These are phyloP conservation scores for Microctonus brassicae DNA, from an alignment of 2,888 invertebrate genomes.

Conservation along the genomic window DNA sequence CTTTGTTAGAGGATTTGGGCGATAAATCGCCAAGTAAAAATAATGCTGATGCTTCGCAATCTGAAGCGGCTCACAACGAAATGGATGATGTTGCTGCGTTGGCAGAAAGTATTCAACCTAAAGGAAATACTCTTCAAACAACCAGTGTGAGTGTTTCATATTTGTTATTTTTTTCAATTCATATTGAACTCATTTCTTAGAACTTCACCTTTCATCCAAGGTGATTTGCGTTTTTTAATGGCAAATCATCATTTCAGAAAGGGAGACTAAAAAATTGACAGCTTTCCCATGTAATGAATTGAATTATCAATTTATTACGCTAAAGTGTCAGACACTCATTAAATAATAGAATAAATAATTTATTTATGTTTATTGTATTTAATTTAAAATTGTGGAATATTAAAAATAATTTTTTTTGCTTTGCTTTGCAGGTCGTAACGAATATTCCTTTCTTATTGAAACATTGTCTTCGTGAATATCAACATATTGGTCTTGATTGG, in stretches of 20 bases:
- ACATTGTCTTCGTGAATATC: conserved; percentile 93
- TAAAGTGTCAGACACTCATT: conserved; percentile 47
- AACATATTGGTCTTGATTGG: conserved; percentile 98
- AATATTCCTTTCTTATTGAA: conserved; percentile 93
- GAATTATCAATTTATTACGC: conserved; percentile 42
- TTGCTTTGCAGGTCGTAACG: conserved; percentile 88
- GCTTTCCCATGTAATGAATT: conserved; percentile 47
- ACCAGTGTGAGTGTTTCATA: conserved; percentile 77
- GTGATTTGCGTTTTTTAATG: conserved; percentile 47
- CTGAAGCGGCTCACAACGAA: conserved; percentile 78
- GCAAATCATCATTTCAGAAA: conserved; percentile 61
- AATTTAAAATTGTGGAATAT: conserved; percentile 22
- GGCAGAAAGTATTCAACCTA: conserved; percentile 97
- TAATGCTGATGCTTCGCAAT: conserved; percentile 62
- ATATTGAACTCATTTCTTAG: conserved; percentile 21
- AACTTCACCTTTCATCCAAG: conserved; percentile 61
- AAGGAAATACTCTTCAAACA: conserved; percentile 95
- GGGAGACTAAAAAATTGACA: conserved; percentile 57
- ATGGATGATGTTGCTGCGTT: conserved; percentile 94
- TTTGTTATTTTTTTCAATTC: conserved; percentile 22
- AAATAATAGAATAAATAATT: too few species aligned
- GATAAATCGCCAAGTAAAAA: conserved; percentile 55
- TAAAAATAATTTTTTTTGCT: conserved; percentile 43
- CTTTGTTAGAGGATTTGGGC: conserved; percentile 72
- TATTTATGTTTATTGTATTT: conserved; percentile 19